Evolutionary conservation across 2,888 invertebrate genomes (phyloP), one percentile per base, ranked within the genome.

Genomic region (Cancer borealis): DNA sequence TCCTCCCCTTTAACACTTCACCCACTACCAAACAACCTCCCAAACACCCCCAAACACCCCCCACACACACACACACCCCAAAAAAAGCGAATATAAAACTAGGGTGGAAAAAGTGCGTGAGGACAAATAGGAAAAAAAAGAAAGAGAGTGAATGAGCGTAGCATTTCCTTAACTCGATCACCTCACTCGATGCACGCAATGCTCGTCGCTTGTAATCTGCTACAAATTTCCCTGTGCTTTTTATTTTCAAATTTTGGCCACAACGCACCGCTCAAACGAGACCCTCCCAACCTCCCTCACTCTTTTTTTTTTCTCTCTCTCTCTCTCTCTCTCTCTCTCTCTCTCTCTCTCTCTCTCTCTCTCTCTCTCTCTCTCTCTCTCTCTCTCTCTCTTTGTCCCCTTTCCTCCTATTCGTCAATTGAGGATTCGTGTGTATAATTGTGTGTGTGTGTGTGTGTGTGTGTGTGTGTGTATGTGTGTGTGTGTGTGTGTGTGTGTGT

Each of bases 131-230:
- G 30, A 14, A 0, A 10, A 1, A 79, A 30, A 79, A 79, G 3
- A 79, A 79, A 79, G 30, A 30, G 21, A 30, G 30, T 12, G 79
- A 26, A 26, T 14, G 30, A 10, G 79, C 26, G 79, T 30, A 79
- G 79, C 30, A 30, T 79, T 79, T 79, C 79, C 79, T 79, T 79
- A 79, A 79, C 79, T 79, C 79, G 26, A 79, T 79, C 79, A 30
- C 79, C 79, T 79, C 26, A 79, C 79, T 79, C 79, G 26, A 8
- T 26, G 12, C 8, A 30, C 79, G 30, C 79, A 79, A 21, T 79
- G 79, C 8, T 12, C 79, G 79, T 30, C 79, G 30, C 30, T 10
- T 6, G 30, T 79, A 79, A 79, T 79, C 79, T 30, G 30, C 30
- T 79, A 21, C 79, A 79, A 79, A 79, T 79, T 79, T 79, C 14